These are phyloP conservation scores for Hystrix brachyura DNA, from an alignment of 2,113 vertebrate genomes.

Conservation along the genomic window DNA sequence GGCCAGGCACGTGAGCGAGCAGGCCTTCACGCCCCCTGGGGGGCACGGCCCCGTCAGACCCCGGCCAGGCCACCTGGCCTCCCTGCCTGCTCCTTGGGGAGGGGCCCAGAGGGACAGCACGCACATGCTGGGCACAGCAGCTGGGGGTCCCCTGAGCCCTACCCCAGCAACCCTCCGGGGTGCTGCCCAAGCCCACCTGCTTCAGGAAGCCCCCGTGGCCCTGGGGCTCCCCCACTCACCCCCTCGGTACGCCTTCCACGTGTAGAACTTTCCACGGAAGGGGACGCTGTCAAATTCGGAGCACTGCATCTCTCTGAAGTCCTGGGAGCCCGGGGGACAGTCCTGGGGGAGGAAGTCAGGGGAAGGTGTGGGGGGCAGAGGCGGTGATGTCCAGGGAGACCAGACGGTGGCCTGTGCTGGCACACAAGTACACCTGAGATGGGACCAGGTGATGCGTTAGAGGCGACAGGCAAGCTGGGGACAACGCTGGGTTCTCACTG, in stretches of 20 bases:
- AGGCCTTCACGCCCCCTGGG: constrained; percentile 97
- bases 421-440: too few relatives aligned
- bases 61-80: background rate
- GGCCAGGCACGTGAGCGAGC: constrained; percentile 97
- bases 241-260: constrained; percentile 97
- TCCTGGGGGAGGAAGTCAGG: constrained; percentile 88
- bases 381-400: background rate
- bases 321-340: constrained; percentile 94
- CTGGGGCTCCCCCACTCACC: constrained; percentile 88
- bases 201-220: background rate
- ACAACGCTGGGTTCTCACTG: background rate
- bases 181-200: background rate
- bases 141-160: background rate
- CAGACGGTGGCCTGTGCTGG: too few relatives aligned
- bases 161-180: background rate
- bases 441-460: background rate
- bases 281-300: constrained; percentile 95
- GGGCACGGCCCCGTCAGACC: constrained; percentile 66
- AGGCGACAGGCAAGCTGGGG: background rate
- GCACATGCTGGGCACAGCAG: background rate
- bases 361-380: background rate
- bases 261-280: constrained; percentile 98
- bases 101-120: background rate
- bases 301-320: constrained; percentile 97
- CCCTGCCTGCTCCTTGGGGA: background rate